These are phyloP conservation scores for Gallinago nigripennis DNA, from an alignment of 2,797 vertebrate species.

Conservation along the genomic window DNA sequence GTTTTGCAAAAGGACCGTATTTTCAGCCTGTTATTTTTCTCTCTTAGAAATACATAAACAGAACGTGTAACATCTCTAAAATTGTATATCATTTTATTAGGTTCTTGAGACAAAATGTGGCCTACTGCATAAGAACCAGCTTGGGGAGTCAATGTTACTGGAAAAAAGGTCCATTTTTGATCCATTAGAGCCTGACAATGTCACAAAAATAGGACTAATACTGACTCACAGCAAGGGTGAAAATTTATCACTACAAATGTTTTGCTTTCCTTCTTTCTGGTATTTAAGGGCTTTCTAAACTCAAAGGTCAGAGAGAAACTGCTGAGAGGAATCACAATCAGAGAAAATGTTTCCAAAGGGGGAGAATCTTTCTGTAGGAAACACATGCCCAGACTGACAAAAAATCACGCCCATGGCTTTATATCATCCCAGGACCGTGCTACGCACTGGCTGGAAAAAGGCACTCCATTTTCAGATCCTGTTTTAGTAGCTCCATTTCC, in stretches of 20 bases:
- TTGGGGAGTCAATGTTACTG: neutral
- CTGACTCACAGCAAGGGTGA: neutral
- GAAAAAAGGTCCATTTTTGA: neutral
- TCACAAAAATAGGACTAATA: neutral
- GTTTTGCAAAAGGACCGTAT: neutral
- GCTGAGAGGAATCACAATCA: conserved; percentile 47
- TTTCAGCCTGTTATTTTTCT: neutral
- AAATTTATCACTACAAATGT: conserved; percentile 30
- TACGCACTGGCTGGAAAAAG: neutral
- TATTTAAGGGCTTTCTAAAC: conserved; percentile 47
- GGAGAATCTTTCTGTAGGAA: neutral
- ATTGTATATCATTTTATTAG: neutral
- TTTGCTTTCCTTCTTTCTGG: conserved; percentile 27
- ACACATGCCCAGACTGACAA: neutral
- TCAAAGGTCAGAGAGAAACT: conserved; percentile 46
- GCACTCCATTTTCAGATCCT: neutral
- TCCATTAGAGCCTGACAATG: neutral
- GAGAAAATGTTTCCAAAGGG: conserved; percentile 28
- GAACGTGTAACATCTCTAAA: neutral
- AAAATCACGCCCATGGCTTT: neutral
- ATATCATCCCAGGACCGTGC: neutral
- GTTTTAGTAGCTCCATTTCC: neutral
- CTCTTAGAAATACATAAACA: neutral
- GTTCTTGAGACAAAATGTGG: neutral
- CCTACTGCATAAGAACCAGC: neutral